These are phyloP conservation scores for Cryptus armator DNA, from an alignment of 2,888 invertebrate species.

Conservation along the genomic window DNA sequence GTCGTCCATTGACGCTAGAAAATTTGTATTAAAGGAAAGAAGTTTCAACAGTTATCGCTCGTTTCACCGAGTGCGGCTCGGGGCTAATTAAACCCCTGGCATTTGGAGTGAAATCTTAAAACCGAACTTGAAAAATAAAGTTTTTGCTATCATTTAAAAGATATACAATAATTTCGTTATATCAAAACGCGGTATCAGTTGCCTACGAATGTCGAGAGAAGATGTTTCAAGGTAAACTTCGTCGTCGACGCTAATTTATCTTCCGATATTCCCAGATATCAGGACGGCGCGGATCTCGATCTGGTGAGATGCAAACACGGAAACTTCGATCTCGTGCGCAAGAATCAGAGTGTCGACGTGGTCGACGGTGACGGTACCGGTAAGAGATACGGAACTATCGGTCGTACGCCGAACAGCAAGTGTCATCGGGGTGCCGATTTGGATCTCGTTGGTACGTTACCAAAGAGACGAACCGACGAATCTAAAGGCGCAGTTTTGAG, in stretches of 20 bases:
- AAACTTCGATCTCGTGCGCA: conserved; percentile 77
- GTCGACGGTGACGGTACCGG: conserved; percentile 72
- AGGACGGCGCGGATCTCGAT: conserved; percentile 80
- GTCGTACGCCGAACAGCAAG: conserved; percentile 66
- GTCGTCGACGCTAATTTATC: background rate
- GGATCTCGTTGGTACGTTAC: conserved; percentile 80
- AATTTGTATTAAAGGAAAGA: background rate
- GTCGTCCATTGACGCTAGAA: background rate
- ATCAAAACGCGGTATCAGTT: background rate
- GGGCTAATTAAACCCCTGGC: background rate
- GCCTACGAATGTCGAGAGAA: background rate
- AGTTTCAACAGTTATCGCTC: background rate
- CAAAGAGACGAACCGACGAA: conserved; percentile 76
- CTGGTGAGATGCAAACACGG: conserved; percentile 80
- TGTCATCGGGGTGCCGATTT: conserved; percentile 77
- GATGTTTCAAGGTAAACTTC: background rate
- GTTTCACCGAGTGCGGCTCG: background rate
- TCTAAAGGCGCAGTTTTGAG: conserved; percentile 61
- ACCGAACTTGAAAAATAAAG: background rate
- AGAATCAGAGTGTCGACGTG: conserved; percentile 75
- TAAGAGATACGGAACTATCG: conserved; percentile 70
- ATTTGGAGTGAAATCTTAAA: background rate
- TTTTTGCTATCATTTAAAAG: background rate
- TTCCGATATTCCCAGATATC: conserved; percentile 73
- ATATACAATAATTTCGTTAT: background rate